Base-by-base conservation (phyloP, 2,113 vertebrate genomes). In the Brachyhypopomus gauderio region DNA sequence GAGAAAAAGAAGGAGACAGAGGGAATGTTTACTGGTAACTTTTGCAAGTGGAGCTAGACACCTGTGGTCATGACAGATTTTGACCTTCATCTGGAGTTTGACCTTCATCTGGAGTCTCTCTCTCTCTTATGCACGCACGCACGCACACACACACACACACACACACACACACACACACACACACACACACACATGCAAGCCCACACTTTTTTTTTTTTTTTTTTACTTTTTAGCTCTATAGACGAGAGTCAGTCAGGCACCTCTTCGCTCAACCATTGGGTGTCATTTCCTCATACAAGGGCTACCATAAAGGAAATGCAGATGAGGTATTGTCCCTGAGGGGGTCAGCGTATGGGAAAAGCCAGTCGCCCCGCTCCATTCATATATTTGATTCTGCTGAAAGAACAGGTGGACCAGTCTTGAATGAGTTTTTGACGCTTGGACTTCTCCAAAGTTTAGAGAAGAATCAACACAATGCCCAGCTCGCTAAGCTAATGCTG, bases 271-370 rank as follows among this genome's bases (percentile, higher is more conserved):
- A 93, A 90, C 93, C 90, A 88, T 92, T 92, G 93, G 95, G 94
- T 91, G 92, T 96, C 92, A 92, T 93, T 96, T 96, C 95, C 95
- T 94, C 94, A 94, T 94, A 95, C 95, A 96, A 94, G 94, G 87
- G 87, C 89, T 88, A 90, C 93, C 94, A 93, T 95, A 94, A 95
- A 93, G 95, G 95, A 97, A 96, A 96, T 96, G 95, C 92, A 95
- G 96, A 95, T 95, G 89, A 95, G 92, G 92, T 91, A 94, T 93
- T 93, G 92, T 52, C 45, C 45, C 9, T 14, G 45, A 52, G 8
- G 45, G 45, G 45, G 45, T 92, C 92, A 92, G 93, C 90, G 90
- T 94, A 94, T 94, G 95, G 95, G 95, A 95, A 94, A 92, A 92
- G 90, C 64, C 66, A 52, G 64, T 82, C 59, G 80, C 60, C 71